A percentile compares a stretch with the other conserved stretches of the same genome.
Conservation (phyloP, 2,888 invertebrate species). For the Leptinotarsa haldemani region DNA sequence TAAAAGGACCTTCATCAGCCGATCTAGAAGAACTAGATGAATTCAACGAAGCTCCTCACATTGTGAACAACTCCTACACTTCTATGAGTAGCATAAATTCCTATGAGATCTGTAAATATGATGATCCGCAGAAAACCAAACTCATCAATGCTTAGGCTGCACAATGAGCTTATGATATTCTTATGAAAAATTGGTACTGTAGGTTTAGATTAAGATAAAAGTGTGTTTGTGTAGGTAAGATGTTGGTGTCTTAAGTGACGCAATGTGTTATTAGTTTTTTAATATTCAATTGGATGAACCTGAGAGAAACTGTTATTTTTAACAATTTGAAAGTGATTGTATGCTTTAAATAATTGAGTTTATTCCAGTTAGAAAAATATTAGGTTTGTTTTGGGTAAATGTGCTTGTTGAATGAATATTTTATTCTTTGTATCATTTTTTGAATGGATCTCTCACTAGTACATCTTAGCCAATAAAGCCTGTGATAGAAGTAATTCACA, state of each 20-base stretch:
- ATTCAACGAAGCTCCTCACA: slow-evolving; percentile 91
- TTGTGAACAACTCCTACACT: slow-evolving; percentile 72
- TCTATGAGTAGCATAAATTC: slow-evolving; percentile 62
- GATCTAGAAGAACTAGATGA: slow-evolving; percentile 88
- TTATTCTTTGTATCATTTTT: neutral
- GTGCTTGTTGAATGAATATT: slow-evolving; percentile 16
- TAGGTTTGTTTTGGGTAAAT: neutral
- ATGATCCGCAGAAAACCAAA: slow-evolving; percentile 56
- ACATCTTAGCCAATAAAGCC: too few species aligned
- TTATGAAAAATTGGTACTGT: slow-evolving; percentile 10
- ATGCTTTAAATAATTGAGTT: neutral
- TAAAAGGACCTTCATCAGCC: slow-evolving; percentile 78
- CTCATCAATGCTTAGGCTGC: slow-evolving; percentile 44
- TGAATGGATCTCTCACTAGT: neutral
- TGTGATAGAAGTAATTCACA: too few species aligned
- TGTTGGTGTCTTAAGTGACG: neutral
- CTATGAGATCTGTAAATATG: slow-evolving; percentile 59
- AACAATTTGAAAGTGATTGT: neutral
- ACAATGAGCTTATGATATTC: slow-evolving; percentile 9
- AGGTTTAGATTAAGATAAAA: slow-evolving; percentile 9
- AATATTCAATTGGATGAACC: neutral
- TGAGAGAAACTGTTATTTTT: neutral
- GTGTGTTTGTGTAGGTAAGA: slow-evolving; percentile 12
- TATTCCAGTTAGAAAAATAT: neutral
- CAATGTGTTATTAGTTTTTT: slow-evolving; percentile 11